Evolutionary conservation across 2,797 vertebrate species (phyloP).

Genomic region (Coranthus polyacanthus): DNA sequence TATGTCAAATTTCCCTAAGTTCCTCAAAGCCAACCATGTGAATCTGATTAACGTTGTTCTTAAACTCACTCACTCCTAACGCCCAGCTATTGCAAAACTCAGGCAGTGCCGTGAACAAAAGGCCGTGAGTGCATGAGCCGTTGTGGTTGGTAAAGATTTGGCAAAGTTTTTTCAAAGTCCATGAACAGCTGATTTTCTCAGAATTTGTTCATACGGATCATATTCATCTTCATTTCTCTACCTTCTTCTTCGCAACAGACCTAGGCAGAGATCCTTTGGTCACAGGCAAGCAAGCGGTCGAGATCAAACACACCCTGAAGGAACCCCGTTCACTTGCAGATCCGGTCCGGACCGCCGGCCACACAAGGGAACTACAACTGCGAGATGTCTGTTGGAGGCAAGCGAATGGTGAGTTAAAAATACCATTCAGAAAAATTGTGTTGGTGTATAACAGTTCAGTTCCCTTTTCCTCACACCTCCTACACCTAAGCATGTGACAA

Average conservation of each 20-base stretch:
- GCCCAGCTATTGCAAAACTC: constrained; percentile 40
- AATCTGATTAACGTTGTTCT: constrained; percentile 17
- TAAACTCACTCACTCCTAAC: not conserved
- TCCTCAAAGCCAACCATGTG: constrained; percentile 49
- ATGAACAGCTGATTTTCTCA: not conserved
- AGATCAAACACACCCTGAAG: constrained; percentile 91
- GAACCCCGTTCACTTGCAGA: constrained; percentile 90
- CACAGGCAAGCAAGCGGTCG: constrained; percentile 89
- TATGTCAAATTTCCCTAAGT: constrained; percentile 43
- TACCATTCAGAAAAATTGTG: too few relatives aligned
- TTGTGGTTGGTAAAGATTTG: not conserved
- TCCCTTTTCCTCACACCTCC: constrained; percentile 29
- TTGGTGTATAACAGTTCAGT: not conserved
- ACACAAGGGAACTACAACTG: constrained; percentile 73
- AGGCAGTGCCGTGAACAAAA: constrained; percentile 20
- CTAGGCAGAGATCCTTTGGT: constrained; percentile 88
- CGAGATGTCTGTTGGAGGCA: constrained; percentile 83
- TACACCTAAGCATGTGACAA: constrained; percentile 34
- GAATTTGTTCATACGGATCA: not conserved
- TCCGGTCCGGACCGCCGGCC: constrained; percentile 77
- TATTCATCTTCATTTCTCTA: constrained; percentile 7
- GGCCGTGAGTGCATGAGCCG: not conserved
- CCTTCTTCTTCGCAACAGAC: constrained; percentile 76
- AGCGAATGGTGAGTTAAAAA: constrained; percentile 78
- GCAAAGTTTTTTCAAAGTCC: not conserved